Evolutionary conservation across 2,113 vertebrate species (phyloP).

Genomic region (Ophthalmolycus amberensis): DNA sequence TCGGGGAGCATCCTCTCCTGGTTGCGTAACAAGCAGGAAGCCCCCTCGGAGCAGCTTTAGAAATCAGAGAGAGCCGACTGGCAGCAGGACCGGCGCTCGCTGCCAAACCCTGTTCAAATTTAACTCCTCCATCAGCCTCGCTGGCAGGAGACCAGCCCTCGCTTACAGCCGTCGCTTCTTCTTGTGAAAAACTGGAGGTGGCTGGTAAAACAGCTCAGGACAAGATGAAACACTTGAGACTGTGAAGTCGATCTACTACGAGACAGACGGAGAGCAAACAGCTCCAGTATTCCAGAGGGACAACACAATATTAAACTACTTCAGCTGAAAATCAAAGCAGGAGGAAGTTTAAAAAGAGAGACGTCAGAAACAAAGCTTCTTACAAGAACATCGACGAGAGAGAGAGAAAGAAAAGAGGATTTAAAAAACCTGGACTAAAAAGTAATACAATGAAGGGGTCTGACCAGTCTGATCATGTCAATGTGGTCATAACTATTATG

Average conservation of each 20-base stretch:
- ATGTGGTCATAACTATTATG: too few species aligned
- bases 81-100: slow-evolving; percentile 30
- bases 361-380: not conserved
- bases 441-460: too few species aligned
- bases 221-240: slow-evolving; percentile 27
- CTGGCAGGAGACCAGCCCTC: slow-evolving; percentile 51
- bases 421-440: not conserved
- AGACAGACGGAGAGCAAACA: not conserved
- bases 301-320: not conserved
- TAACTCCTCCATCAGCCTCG: slow-evolving; percentile 49
- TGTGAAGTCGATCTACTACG: slow-evolving; percentile 1
- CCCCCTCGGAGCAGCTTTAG: slow-evolving; percentile 28
- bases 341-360: not conserved
- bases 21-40: slow-evolving; percentile 39
- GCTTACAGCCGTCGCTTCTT: slow-evolving; percentile 42
- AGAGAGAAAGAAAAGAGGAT: not conserved
- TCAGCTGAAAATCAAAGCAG: not conserved
- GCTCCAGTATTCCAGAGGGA: not conserved
- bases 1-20: not conserved
- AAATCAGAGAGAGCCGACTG: slow-evolving; percentile 39
- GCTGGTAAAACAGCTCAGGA: slow-evolving; percentile 40
- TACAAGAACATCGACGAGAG: slow-evolving; percentile 2
- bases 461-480: too few species aligned
- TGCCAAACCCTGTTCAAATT: slow-evolving; percentile 60
- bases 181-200: slow-evolving; percentile 29